A percentile compares a stretch with the other conserved stretches of the same genome.
Conservation (phyloP, 2,888 invertebrate genomes). For the Nysson spinosus region DNA sequence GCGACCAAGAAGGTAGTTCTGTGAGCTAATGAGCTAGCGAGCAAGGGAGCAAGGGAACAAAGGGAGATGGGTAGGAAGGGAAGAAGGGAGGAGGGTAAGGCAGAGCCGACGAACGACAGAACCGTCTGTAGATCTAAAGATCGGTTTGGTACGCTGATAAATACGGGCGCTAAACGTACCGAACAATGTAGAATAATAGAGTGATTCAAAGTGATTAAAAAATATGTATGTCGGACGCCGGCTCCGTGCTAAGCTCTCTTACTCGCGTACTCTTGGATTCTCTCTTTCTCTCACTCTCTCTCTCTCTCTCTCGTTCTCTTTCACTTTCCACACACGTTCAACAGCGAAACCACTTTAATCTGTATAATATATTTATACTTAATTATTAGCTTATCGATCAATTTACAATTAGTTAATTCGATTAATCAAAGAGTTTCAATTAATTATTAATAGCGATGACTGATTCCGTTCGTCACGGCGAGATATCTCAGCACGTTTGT, state of each 20-base stretch:
- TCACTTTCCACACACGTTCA: constrained; percentile 57
- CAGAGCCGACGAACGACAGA: constrained; percentile 20
- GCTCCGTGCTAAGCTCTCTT: constrained; percentile 71
- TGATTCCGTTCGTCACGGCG: constrained; percentile 36
- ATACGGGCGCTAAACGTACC: constrained; percentile 48
- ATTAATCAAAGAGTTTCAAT: constrained; percentile 67
- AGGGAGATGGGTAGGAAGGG: no score
- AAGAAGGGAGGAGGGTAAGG: no score
- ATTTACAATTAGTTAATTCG: constrained; percentile 63
- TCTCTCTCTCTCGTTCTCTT: constrained; percentile 32
- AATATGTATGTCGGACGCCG: constrained; percentile 73
- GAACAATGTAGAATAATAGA: constrained; percentile 67
- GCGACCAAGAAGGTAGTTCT: no score
- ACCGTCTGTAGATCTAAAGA: constrained; percentile 14
- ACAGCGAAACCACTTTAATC: constrained; percentile 66
- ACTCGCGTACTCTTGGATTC: constrained; percentile 64
- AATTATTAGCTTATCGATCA: constrained; percentile 63
- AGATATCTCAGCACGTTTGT: no score
- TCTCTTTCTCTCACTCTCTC: constrained; percentile 18
- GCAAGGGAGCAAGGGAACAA: no score
- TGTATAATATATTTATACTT: constrained; percentile 66
- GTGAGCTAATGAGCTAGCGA: no score
- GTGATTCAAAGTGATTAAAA: constrained; percentile 72
- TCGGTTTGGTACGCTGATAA: constrained; percentile 32
- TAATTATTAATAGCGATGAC: constrained; percentile 64